Conservation (phyloP, 2,113 vertebrate species). For the Columba janthina region DNA sequence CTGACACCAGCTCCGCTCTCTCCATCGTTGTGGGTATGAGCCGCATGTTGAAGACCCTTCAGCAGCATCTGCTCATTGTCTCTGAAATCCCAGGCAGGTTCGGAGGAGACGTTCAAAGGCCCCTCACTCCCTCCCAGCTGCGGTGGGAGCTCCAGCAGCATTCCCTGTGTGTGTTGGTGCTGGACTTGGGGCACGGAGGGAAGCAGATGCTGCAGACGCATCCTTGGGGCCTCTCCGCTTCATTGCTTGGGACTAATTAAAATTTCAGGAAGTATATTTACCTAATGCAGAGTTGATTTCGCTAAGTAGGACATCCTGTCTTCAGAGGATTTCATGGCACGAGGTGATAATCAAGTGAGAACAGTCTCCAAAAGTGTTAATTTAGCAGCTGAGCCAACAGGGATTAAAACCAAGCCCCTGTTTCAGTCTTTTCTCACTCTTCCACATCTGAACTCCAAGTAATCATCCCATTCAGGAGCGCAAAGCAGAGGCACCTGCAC, state of each 20-base stretch:
- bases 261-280: conserved; percentile 58
- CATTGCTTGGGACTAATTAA: conserved; percentile 18
- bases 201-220: neutral
- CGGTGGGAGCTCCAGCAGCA: neutral
- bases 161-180: neutral
- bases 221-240: neutral
- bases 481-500: neutral
- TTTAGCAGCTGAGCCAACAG: neutral
- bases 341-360: conserved; percentile 39
- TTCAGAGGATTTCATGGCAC: conserved; percentile 26
- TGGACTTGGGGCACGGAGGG: rapidly evolving
- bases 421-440: neutral
- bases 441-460: neutral
- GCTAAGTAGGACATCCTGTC: conserved; percentile 55
- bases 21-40: neutral
- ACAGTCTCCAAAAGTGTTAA: conserved; percentile 43
- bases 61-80: neutral
- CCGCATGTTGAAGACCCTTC: neutral
- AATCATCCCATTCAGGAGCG: neutral
- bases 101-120: neutral
- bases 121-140: neutral
- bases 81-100: neutral
- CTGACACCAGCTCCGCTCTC: neutral
- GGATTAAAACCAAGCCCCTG: neutral
- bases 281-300: conserved; percentile 18